phyloP scores from a whole-genome alignment of 2,888 invertebrate genomes.

The Perithous albicinctus region DNA sequence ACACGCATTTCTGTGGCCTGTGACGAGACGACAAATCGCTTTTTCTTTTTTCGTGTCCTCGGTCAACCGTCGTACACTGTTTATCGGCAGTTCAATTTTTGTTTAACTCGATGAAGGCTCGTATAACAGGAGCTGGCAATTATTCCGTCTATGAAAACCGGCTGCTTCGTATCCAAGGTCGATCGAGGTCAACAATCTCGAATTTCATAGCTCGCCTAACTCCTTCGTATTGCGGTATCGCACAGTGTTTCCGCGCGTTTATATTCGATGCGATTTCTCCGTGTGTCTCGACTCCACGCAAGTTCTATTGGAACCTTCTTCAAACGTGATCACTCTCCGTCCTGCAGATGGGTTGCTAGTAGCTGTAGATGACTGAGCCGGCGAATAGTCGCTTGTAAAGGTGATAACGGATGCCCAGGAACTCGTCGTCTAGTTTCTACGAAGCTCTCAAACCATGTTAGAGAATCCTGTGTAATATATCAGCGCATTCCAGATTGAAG shows the following conservation, averaged over 20 bases:
- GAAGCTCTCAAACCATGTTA: background rate
- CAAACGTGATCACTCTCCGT: background rate
- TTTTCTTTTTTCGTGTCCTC: conserved; percentile 16
- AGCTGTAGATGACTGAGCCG: background rate
- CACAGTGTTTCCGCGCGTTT: background rate
- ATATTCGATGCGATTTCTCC: conserved; percentile 10
- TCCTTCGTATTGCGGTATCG: conserved; percentile 51
- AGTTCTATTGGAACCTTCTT: background rate
- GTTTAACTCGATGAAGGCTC: conserved; percentile 4
- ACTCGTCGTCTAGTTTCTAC: conserved; percentile 12
- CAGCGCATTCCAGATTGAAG: background rate
- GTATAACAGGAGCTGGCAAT: conserved; percentile 13
- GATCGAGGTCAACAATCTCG: conserved; percentile 68
- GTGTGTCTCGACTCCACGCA: background rate
- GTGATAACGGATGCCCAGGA: conserved; percentile 34
- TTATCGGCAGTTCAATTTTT: conserved; percentile 18
- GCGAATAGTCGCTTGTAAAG: conserved; percentile 4
- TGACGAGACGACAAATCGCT: background rate
- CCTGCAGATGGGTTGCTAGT: background rate
- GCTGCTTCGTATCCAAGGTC: conserved; percentile 65
- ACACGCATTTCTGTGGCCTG: background rate
- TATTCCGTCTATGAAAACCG: background rate
- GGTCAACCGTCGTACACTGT: background rate
- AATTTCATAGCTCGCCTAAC: conserved; percentile 63
- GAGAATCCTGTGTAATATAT: background rate